phyloP scores from a whole-genome alignment of 2,113 vertebrate genomes.

The Hemibates koningsi region DNA sequence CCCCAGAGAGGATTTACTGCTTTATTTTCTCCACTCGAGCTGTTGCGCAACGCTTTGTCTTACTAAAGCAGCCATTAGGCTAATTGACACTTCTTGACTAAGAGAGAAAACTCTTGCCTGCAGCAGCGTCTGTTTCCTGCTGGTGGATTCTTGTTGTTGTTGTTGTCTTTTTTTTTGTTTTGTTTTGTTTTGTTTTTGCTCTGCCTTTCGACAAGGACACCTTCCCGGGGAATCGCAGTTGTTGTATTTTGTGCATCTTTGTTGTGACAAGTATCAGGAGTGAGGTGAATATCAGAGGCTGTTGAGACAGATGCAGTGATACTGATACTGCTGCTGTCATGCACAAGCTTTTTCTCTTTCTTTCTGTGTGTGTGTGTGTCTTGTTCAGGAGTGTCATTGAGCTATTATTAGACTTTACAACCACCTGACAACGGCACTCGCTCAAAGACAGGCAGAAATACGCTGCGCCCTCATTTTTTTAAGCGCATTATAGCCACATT shows the following conservation, averaged over 20 bases:
- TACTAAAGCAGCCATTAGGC: conserved; percentile 23
- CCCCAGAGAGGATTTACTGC: neutral
- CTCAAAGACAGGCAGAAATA: neutral
- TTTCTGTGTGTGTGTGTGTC: neutral
- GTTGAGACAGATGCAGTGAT: neutral
- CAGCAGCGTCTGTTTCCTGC: conserved; percentile 8
- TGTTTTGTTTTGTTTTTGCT: neutral
- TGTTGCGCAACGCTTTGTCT: conserved; percentile 10
- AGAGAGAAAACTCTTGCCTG: neutral
- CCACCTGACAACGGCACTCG: neutral
- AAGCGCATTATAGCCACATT: neutral
- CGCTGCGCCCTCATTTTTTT: neutral
- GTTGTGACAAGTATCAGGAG: conserved; percentile 2
- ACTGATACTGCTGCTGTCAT: neutral
- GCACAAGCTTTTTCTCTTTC: neutral
- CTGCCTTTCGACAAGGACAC: conserved; percentile 27
- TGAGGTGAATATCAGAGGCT: neutral
- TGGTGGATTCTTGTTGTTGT: neutral
- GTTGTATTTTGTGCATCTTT: neutral
- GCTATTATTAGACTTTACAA: conserved; percentile 6
- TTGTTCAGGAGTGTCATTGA: neutral
- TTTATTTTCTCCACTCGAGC: neutral
- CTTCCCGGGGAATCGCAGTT: neutral
- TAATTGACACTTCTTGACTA: conserved; percentile 25
- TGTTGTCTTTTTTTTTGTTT: neutral